These are phyloP conservation scores for Ornithoptera priamus DNA, from an alignment of 2,888 invertebrate species.

Conservation along the genomic window DNA sequence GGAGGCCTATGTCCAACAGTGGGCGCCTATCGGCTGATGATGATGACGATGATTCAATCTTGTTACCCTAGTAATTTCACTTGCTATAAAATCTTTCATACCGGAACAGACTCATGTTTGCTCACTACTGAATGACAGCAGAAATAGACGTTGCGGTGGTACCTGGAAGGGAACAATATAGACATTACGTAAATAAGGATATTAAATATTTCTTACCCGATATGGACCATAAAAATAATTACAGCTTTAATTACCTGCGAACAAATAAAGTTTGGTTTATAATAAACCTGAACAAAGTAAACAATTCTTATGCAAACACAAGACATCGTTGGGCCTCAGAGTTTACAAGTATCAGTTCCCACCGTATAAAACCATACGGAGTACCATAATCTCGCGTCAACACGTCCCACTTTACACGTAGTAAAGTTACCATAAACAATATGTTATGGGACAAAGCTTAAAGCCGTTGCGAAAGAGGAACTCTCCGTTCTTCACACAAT, in stretches of 20 bases:
- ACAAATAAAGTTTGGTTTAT: slow-evolving; percentile 25
- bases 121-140: too few species aligned
- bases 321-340: not conserved
- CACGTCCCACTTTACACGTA: slow-evolving; percentile 61
- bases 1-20: too few species aligned
- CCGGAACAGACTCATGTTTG: too few species aligned
- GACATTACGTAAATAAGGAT: not conserved
- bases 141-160: too few species aligned
- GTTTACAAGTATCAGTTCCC: slow-evolving; percentile 30
- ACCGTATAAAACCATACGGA: slow-evolving; percentile 36
- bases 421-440: slow-evolving; percentile 46
- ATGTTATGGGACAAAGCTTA: slow-evolving; percentile 39
- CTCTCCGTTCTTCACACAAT: slow-evolving; percentile 36
- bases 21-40: too few species aligned
- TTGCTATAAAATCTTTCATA: too few species aligned
- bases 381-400: slow-evolving; percentile 50
- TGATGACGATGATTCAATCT: too few species aligned
- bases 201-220: not conserved
- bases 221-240: not conserved
- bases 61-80: too few species aligned
- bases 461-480: slow-evolving; percentile 33
- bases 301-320: not conserved
- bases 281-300: not conserved
- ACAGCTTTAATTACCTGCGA: slow-evolving; percentile 33
- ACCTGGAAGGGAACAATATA: not conserved